Evolutionary conservation across 2,113 vertebrate genomes (phyloP).

Genomic region (Dicrurus megarhynchus): DNA sequence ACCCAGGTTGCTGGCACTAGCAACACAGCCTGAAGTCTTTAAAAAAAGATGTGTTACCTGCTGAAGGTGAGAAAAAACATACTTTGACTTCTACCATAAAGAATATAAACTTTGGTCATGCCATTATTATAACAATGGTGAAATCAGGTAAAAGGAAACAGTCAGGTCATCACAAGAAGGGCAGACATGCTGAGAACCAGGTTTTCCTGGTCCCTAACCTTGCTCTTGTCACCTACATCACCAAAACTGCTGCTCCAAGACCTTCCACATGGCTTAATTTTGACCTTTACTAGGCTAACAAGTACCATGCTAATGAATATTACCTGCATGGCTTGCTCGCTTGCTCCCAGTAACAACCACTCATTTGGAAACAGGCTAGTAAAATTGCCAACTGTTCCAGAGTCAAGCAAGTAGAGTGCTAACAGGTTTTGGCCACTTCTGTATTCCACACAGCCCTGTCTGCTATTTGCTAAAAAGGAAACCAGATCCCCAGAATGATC

Average conservation of each 20-base stretch:
- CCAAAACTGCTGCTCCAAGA: background rate
- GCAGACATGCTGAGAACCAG: background rate
- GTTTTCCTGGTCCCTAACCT: background rate
- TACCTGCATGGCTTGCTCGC: background rate
- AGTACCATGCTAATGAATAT: rapidly evolving
- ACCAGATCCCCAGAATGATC: background rate
- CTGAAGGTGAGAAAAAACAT: background rate
- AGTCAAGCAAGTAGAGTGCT: background rate
- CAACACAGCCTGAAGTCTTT: background rate
- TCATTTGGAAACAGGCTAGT: background rate
- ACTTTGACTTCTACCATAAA: background rate
- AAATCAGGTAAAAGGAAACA: background rate
- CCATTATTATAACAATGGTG: rapidly evolving
- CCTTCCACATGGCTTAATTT: background rate
- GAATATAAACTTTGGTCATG: background rate
- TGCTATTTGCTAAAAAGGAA: background rate
- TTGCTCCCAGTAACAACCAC: background rate
- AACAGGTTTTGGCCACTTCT: background rate
- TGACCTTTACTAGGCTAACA: background rate
- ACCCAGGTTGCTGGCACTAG: background rate
- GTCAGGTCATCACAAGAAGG: background rate
- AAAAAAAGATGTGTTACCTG: background rate
- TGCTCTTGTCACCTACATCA: background rate
- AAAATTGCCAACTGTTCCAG: background rate
- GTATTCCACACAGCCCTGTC: background rate